Percentiles rank a stretch among this genome's conserved stretches.
phyloP scores from a whole-genome alignment of 2,888 invertebrate genomes.

The Campoplex capitator region DNA sequence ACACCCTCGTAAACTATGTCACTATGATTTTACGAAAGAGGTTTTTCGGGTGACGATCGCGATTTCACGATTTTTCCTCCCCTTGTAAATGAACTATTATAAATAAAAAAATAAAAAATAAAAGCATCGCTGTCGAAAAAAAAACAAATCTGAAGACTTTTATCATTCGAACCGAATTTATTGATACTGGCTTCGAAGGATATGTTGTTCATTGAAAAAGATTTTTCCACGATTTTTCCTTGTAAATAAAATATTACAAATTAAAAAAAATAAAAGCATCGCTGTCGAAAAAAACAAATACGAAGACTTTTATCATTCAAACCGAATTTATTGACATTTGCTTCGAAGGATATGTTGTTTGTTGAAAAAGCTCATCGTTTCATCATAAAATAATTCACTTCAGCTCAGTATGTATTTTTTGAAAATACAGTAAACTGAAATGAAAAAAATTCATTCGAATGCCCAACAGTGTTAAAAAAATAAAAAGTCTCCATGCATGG shows the following conservation, averaged over 20 bases:
- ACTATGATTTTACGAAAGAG: background rate
- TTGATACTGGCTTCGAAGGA: background rate
- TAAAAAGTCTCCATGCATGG: background rate
- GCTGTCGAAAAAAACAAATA: background rate
- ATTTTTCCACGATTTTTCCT: background rate
- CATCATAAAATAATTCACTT: background rate
- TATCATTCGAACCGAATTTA: background rate
- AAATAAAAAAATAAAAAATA: background rate
- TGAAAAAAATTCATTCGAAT: background rate
- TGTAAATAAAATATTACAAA: background rate
- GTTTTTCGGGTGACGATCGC: background rate
- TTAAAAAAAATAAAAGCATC: background rate
- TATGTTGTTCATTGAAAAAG: background rate
- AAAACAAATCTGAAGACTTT: background rate
- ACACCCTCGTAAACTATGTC: background rate
- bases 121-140: background rate
- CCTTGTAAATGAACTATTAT: background rate
- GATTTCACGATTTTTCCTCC: background rate
- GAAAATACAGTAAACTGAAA: background rate
- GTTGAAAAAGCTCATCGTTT: background rate
- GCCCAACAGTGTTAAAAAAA: background rate
- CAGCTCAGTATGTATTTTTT: background rate
- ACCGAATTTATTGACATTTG: background rate
- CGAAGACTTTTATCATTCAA: background rate
- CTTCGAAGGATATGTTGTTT: background rate